Conservation (phyloP, 2,113 vertebrate genomes). For the Halcyon senegalensis region DNA sequence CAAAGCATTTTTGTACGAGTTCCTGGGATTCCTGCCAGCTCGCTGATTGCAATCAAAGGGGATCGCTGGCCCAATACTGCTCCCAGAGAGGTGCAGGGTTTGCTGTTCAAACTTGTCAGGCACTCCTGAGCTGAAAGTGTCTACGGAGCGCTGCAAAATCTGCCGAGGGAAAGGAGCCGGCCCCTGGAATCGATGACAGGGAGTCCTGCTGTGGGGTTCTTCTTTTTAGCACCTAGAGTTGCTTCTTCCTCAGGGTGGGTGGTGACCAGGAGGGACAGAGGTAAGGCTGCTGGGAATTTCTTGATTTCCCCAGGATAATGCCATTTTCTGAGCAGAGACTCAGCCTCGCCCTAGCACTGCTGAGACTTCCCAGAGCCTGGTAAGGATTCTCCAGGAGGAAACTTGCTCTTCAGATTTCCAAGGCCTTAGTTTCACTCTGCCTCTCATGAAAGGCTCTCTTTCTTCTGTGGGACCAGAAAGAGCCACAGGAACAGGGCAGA, state of each 20-base stretch:
- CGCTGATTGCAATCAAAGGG: constrained; percentile 58
- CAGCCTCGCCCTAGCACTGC: background rate
- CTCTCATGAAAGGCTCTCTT: background rate
- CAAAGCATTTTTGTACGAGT: constrained; percentile 73
- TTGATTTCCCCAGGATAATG: background rate
- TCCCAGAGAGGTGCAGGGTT: constrained; percentile 27
- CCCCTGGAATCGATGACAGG: background rate
- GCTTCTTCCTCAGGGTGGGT: background rate
- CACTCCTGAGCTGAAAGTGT: background rate
- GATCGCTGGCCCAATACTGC: constrained; percentile 29
- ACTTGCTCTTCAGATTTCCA: background rate
- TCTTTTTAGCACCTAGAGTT: background rate
- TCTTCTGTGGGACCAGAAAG: background rate
- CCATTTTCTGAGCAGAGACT: background rate
- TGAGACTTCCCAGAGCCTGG: background rate
- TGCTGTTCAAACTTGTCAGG: constrained; percentile 63
- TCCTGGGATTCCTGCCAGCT: constrained; percentile 64
- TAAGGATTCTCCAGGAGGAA: background rate
- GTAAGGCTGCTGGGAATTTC: background rate
- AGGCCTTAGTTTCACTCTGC: background rate
- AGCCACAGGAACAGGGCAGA: fast-evolving
- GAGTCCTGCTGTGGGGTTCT: no score
- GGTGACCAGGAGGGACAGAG: background rate
- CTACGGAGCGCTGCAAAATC: background rate
- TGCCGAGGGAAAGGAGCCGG: background rate